Conservation (phyloP, 2,888 invertebrate species). For the Drosophila greeni region DNA sequence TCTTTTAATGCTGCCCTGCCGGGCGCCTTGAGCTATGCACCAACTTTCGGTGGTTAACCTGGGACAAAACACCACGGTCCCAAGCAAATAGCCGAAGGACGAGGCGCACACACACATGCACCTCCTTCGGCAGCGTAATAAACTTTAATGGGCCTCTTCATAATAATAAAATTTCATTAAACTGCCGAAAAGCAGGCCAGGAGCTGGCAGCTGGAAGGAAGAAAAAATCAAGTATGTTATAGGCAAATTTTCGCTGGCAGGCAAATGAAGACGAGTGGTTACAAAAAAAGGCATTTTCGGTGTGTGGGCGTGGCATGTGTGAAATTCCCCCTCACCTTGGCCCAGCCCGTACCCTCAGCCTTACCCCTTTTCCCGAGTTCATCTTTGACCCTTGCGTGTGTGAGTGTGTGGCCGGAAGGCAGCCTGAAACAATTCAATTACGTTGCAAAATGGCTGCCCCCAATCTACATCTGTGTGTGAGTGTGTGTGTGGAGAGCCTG, state of each 20-base stretch:
- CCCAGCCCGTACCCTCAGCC: neutral
- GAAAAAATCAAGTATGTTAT: conserved; percentile 34
- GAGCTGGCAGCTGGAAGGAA: conserved; percentile 1
- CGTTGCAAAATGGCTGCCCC: conserved; percentile 58
- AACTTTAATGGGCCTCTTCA: conserved; percentile 75
- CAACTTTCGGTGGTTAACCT: conserved; percentile 62
- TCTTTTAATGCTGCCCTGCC: conserved; percentile 57
- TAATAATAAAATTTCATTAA: conserved; percentile 77
- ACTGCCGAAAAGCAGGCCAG: conserved; percentile 40
- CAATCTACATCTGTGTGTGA: conserved; percentile 25
- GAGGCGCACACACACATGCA: neutral
- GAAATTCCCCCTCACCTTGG: conserved; percentile 26
- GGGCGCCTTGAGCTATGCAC: conserved; percentile 62
- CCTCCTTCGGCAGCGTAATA: conserved; percentile 52
- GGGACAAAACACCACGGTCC: conserved; percentile 37
- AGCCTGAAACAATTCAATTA: conserved; percentile 73
- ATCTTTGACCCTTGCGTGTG: conserved; percentile 38
- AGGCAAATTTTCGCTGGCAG: conserved; percentile 59
- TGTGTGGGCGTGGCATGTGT: conserved; percentile 34
- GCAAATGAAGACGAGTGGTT: conserved; percentile 64
- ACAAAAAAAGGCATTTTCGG: conserved; percentile 20
- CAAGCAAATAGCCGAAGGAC: conserved; percentile 38
- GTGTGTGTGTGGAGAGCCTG: conserved; percentile 29
- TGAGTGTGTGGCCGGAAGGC: conserved; percentile 45
- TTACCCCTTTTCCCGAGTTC: conserved; percentile 9